Evolutionary conservation across 1,140 invertebrate species (phyloP), one percentile per base, ranked within the genome.

Genomic region (Leguminivora glycinivorella): DNA sequence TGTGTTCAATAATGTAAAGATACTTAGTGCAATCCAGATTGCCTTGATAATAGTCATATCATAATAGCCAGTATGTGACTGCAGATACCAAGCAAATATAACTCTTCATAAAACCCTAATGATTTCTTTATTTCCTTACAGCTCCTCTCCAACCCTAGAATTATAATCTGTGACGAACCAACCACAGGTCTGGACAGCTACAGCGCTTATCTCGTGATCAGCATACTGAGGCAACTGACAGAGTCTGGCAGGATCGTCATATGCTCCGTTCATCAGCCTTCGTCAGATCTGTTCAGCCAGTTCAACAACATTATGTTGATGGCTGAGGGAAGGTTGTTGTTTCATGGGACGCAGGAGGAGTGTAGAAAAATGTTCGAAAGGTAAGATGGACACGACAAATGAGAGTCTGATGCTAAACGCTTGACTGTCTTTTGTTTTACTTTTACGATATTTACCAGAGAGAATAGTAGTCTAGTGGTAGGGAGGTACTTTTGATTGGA

Each of bases 181-280:
- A 97, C 96, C 0, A 96, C 96, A 0, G 96, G 96, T 0, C 81
- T 98, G 29, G 97, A 98, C 81, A 97, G 95, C 82, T 96, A 94
- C 82, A 96, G 94, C 77, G 96, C 97, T 0, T 93, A 94, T 19
- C 88, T 94, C 22, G 95, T 97, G 0, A 93, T 97, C 0, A 93
- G 93, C 66, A 94, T 95, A 0, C 87, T 98, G 74, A 93, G 94
- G 80, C 90, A 92, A 66, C 84, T 96, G 25, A 93, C 95, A 0
- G 70, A 80, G 43, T 88, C 88, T 67, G 96, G 93, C 47, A 96
- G 95, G 91, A 95, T 95, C 12, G 94, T 98, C 2, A 93, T 98
- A 6, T 96, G 96, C 79, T 96, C 96, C 0, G 95, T 98, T 26
- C 97, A 98, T 87, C 97, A 98, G 81, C 97, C 97, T 0, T 96